Base-by-base conservation (phyloP, 2,797 vertebrate genomes). In the Apodemus agrarius region DNA sequence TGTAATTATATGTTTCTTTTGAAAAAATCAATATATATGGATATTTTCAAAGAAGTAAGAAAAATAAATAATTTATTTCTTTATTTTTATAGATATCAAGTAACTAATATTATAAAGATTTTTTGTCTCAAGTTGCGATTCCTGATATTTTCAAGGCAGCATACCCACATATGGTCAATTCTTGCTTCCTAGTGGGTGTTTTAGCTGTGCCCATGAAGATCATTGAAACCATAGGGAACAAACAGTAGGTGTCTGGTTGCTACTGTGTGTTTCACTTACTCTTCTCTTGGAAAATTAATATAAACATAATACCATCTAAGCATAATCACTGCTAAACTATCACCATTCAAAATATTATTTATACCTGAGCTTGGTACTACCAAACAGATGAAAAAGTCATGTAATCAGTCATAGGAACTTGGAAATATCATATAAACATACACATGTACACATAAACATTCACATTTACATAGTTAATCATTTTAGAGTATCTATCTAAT, bases 401-500 rank as follows among this genome's bases (percentile, higher is more conserved):
- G 0, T 4, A 29, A 6, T 21, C 4, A 6, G 19, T 7, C 46
- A 6, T 1, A 34, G 6, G 1, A 69, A 26, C 34, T 61, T 63
- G 22, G 49, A 80, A 76, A 19, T 11, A 16, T 34, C 17, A 72
- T 1, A 5, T 22, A 34, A 19, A 24, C 14, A 52, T 2, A 26
- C 1, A 4, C 2, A 69, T 63, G 26, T 76, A 59, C 26, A 59
- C 7, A 34, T 7, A 24, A 75, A 5, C 1, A 24, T 43, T 37
- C 21, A 0, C 26, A 61, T 10, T 1, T 2, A 31, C 37, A 26
- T 7, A 49, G 21, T 80, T 7, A 54, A 0, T 26, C 16, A 49
- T 75, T 91, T 83, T n/a, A 93, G 31, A 94, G 16, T 13, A 17
- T 83, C n/a, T n/a, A n/a, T n/a, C n/a, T n/a, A n/a, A n/a, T n/a